Percentiles rank a stretch among this genome's conserved stretches.
These are phyloP conservation scores for Tenualosa thibaudeaui DNA, from an alignment of 2,797 vertebrate species.

Conservation along the genomic window DNA sequence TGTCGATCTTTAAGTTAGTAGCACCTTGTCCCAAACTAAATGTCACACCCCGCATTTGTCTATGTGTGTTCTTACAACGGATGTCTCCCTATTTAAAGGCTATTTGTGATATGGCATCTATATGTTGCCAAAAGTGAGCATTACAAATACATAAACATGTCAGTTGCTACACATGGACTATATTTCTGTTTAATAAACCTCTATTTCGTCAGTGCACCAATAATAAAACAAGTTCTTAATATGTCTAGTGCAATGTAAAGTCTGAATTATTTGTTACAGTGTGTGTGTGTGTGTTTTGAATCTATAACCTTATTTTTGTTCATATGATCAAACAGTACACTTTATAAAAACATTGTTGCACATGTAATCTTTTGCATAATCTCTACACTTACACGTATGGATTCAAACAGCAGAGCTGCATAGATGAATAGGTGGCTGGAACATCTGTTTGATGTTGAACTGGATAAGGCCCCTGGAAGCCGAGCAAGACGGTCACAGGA, in stretches of 20 bases:
- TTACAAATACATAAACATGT: background rate
- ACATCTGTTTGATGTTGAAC: conserved; percentile 25
- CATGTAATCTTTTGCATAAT: background rate
- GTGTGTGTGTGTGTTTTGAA: background rate
- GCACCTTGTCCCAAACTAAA: background rate
- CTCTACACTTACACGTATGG: background rate
- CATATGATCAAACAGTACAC: background rate
- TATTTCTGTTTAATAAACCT: background rate
- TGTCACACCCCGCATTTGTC: background rate
- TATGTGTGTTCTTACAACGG: background rate
- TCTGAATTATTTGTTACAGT: background rate
- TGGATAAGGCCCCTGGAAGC: background rate
- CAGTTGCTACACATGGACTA: background rate
- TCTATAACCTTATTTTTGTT: background rate
- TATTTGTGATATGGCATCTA: background rate
- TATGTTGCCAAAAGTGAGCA: background rate
- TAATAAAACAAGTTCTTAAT: background rate
- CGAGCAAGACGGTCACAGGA: background rate
- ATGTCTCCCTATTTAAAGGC: background rate
- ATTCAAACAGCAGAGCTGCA: background rate
- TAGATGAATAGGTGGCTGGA: background rate
- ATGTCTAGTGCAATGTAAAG: background rate
- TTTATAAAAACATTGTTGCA: background rate
- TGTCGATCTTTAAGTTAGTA: too few relatives aligned
- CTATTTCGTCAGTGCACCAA: background rate